Base-by-base conservation (phyloP, 2,888 invertebrate species). In the Agrypnus murinus region DNA sequence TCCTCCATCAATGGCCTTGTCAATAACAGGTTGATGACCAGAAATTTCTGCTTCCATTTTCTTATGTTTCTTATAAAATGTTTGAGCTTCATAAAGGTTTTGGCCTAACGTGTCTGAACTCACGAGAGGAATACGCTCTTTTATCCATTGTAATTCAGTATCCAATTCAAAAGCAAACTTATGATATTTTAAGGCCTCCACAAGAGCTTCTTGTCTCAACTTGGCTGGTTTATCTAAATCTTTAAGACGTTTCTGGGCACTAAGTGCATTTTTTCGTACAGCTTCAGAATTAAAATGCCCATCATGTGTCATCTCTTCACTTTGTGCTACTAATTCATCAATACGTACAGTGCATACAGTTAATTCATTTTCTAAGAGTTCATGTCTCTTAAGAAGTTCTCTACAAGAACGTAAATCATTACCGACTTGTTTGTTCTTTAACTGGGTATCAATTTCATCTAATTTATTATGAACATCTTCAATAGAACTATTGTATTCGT, bases 251-350 rank as follows among this genome's bases (percentile, higher is more conserved):
- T 90, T 88, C 82, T 93, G 91, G 78, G 95, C 91, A 25, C 90
- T 90, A 71, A 92, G 89, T 64, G 95, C 94, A 75, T 93, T 92
- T 72, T 92, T 89, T 78, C 93, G 88, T 74, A 99, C 97, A 76
- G 93, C 93, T 0, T 90, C 92, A 1, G 96, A 93, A 87, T 98
- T 98, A 86, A 98, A 99, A 86, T 99, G 98, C 0, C 96, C 98
- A 70, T 94, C 95, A 32, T 95, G 93, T 0, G 94, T 95, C 92
- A 99, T 93, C 85, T 96, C 95, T 74, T 94, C 92, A 7, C 97
- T 97, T 83, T 93, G 91, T 0, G 90, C 90, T 0, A 93, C 92
- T 10, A 98, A 88, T 66, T 93, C 92, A 34, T 90, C 89, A 0
- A 97, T 93, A 77, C 94, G 93, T 36, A 92, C 91, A 80, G 95